These are phyloP conservation scores for Sebastes wilsoni DNA, from an alignment of 2,797 vertebrate species.

Conservation along the genomic window DNA sequence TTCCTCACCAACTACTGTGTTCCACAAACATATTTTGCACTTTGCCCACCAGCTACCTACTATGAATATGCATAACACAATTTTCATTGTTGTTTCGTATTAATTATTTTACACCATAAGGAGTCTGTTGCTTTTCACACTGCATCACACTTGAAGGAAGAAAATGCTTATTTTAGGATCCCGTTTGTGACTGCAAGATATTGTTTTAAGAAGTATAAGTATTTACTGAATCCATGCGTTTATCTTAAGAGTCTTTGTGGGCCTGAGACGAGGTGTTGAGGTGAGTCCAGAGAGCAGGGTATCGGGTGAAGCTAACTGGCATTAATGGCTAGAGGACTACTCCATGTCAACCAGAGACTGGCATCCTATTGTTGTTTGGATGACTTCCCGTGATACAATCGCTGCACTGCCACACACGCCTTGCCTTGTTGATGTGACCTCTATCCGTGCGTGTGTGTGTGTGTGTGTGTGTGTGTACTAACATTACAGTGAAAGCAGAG, in stretches of 20 bases:
- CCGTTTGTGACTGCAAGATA: not conserved
- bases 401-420: slow-evolving; percentile 13
- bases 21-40: not conserved
- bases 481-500: slow-evolving; percentile 77
- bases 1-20: not conserved
- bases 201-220: not conserved
- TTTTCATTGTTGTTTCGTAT: not conserved
- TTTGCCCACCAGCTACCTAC: not conserved
- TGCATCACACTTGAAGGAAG: not conserved
- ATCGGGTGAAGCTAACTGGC: slow-evolving; percentile 25
- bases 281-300: slow-evolving; percentile 10
- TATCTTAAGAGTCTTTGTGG: not conserved
- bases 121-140: not conserved
- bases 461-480: slow-evolving; percentile 30
- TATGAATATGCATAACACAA: not conserved
- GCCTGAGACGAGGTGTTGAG: slow-evolving; percentile 6
- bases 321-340: slow-evolving; percentile 14
- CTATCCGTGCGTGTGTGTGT: not conserved
- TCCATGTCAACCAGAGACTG: slow-evolving; percentile 41
- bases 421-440: slow-evolving; percentile 47
- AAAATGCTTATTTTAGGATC: not conserved
- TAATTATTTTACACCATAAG: not conserved
- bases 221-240: not conserved
- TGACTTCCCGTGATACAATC: slow-evolving; percentile 26
- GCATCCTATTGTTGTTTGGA: slow-evolving; percentile 53